Evolutionary conservation across 2,113 vertebrate genomes (phyloP).

Genomic region (Theristicus caerulescens): DNA sequence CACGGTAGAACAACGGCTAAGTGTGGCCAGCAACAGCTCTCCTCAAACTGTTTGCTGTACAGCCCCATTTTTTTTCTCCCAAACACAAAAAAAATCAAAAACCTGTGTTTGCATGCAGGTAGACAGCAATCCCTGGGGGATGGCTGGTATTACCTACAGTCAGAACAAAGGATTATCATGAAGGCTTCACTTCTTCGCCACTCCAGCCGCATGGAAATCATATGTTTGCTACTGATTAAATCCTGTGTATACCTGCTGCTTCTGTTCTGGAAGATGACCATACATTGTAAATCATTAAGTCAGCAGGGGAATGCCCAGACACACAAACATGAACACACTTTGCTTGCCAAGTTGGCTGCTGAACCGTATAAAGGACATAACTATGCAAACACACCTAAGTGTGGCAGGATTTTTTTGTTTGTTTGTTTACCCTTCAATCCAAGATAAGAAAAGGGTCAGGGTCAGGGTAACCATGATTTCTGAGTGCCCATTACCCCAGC

Average conservation of each 20-base stretch:
- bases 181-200: not conserved
- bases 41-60: not conserved
- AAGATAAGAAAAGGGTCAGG: not conserved
- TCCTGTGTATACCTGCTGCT: not conserved
- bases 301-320: not conserved
- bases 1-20: not conserved
- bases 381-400: not conserved
- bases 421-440: not conserved
- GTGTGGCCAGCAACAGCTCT: not conserved
- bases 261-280: not conserved
- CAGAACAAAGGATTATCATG: not conserved
- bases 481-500: rapidly evolving
- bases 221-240: not conserved
- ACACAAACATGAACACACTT: not conserved
- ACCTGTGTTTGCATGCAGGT: not conserved
- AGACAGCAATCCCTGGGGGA: not conserved
- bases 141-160: not conserved
- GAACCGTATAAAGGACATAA: not conserved
- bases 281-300: not conserved
- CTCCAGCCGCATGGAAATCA: not conserved
- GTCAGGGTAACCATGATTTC: rapidly evolving
- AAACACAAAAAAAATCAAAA: not conserved
- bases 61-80: not conserved
- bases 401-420: not conserved
- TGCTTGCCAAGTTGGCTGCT: not conserved